These are phyloP conservation scores for Pyralis farinalis DNA, from an alignment of 2,888 invertebrate genomes.

Conservation along the genomic window DNA sequence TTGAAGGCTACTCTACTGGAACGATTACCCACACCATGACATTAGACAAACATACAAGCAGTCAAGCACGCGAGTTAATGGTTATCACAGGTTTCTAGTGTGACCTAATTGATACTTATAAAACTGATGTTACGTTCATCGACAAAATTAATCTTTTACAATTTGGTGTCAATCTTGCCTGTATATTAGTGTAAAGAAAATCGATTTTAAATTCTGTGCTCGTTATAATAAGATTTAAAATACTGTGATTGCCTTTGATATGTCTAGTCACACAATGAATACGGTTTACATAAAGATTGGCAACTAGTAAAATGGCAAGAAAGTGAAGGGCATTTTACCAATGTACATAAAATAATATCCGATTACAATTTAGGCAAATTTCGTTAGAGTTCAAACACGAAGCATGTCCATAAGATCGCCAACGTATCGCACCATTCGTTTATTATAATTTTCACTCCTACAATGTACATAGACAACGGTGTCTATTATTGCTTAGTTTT, in stretches of 20 bases:
- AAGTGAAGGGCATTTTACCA: conserved; percentile 53
- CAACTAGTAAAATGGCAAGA: conserved; percentile 56
- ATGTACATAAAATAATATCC: conserved; percentile 62
- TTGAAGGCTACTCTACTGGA: conserved; percentile 27
- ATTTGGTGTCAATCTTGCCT: conserved; percentile 42
- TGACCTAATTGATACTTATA: conserved; percentile 67
- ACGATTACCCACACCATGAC: conserved; percentile 48
- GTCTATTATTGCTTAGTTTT: conserved; percentile 80
- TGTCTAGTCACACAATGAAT: conserved; percentile 59
- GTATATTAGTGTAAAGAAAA: conserved; percentile 7
- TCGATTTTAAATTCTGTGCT: conserved; percentile 1
- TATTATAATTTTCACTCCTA: conserved; percentile 65
- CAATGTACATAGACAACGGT: conserved; percentile 74
- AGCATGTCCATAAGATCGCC: conserved; percentile 67
- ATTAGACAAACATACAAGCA: conserved; percentile 62
- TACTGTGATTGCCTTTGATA: conserved; percentile 66
- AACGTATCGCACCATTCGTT: conserved; percentile 74
- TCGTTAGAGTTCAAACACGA: conserved; percentile 54
- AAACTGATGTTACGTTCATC: conserved; percentile 36
- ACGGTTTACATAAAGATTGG: conserved; percentile 25
- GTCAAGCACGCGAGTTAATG: conserved; percentile 59
- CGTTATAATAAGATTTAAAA: conserved; percentile 18
- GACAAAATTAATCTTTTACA: conserved; percentile 32
- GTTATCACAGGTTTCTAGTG: conserved; percentile 77
- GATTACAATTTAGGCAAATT: conserved; percentile 68